Base-by-base conservation (phyloP, 2,113 vertebrate species). In the Jaculus jaculus region DNA sequence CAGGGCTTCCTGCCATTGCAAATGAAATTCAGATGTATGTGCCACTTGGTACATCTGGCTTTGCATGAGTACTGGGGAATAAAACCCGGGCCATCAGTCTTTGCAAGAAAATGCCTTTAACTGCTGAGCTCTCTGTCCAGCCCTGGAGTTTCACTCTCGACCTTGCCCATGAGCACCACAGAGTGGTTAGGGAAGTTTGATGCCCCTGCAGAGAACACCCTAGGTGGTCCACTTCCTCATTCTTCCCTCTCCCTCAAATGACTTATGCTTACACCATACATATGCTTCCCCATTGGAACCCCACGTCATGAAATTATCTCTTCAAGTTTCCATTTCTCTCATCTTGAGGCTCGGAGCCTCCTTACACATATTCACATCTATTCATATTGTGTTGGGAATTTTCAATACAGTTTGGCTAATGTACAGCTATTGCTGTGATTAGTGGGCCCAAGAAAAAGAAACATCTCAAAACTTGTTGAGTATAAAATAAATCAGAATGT, bases 391-490 rank as follows among this genome's bases (percentile, higher is more conserved):
- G 34, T 34, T 78, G 12, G n/a, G n/a, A n/a, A 60, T 66, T 83
- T 34, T 92, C 39, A 75, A 9, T 34, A 66, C 37, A 89, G 34
- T 77, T 77, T 92, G n/a, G 47, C 23, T 60, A 66, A 34, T 75
- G 47, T 65, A 61, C 0, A 82, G 78, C n/a, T 75, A 51, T 3
- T 81, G 39, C 21, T 65, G 30, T n/a, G 7, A 87, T 66, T 69
- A 89, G 47, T 30, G 87, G 63, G 30, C 71, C 42, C 28, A 83
- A 93, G 75, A 83, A 90, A 90, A 80, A 32, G 2, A 92, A 80
- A 79, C 24, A 4, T 47, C 61, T 61, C 7, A 71, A 93, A 79
- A 85, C 42, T 61, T 83, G 12, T 15, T 79, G 26, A 85, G 82
- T 12, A 42, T 34, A 71, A 88, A 87, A 51, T 30, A 79, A 34